A percentile compares a stretch with the other conserved stretches of the same genome.
Conservation (phyloP, 2,113 vertebrate genomes). For the Pteruthius melanotis region DNA sequence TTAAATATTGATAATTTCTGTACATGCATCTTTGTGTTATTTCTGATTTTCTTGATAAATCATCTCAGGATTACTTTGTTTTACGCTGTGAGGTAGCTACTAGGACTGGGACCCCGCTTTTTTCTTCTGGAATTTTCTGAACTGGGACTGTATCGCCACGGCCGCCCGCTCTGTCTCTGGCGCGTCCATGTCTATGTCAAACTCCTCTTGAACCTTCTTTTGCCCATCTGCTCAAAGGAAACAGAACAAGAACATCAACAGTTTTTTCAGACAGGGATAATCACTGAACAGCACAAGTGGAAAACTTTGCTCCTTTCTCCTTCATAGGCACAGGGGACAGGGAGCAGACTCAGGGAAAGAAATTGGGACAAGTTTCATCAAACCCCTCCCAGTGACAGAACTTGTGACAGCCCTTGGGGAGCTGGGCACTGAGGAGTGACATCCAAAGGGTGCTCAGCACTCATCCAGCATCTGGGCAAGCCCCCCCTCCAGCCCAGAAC, state of each 20-base stretch:
- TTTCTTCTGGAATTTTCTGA: slow-evolving; percentile 99
- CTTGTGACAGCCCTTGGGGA: not conserved
- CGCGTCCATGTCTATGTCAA: slow-evolving; percentile 93
- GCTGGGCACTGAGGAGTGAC: not conserved
- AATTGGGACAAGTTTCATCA: not conserved
- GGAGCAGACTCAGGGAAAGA: not conserved
- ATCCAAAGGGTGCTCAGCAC: not conserved
- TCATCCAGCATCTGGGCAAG: not conserved
- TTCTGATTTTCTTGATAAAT: slow-evolving; percentile 50
- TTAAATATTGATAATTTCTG: slow-evolving; percentile 63
- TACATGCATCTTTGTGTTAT: slow-evolving; percentile 73
- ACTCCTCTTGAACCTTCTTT: slow-evolving; percentile 90
- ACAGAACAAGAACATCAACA: slow-evolving; percentile 8
- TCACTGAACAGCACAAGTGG: not conserved
- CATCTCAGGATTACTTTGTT: slow-evolving; percentile 42
- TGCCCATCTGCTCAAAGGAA: slow-evolving; percentile 80
- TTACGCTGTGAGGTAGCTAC: slow-evolving; percentile 48
- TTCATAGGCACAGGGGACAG: not conserved
- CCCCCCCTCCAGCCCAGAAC: not conserved
- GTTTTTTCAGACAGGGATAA: not conserved
- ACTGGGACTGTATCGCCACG: slow-evolving; percentile 96
- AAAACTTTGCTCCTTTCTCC: not conserved
- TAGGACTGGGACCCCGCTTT: slow-evolving; percentile 85
- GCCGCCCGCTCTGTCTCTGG: slow-evolving; percentile 82
- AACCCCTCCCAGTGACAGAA: fast-evolving